Base-by-base conservation (phyloP, 2,888 invertebrate genomes). In the Caenorhabditis imperialis region DNA sequence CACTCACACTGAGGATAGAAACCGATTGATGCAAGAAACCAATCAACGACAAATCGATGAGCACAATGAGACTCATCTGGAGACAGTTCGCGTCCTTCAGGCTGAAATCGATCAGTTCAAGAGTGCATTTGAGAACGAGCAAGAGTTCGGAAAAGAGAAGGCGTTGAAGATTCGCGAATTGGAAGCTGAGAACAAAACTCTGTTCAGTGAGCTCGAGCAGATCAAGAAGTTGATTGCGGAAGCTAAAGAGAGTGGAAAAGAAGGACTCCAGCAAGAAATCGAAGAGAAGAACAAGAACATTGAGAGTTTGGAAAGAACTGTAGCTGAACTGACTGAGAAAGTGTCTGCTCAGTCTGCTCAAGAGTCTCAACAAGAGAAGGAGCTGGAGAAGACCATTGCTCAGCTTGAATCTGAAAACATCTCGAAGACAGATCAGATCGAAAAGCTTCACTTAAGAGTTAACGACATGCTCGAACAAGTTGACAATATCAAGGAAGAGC, bases 161-260 rank as follows among this genome's bases (percentile, higher is more conserved):
- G 18, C 48, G 1, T 4, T 33, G 20, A 85, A 85, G 47, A 58
- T 86, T 27, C 79, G 79, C 42, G 84, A 86, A 23, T 42, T 87
- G 18, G 86, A 88, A 62, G 84, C 84, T 45, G 79, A 85, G 51
- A 84, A 85, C 61, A 79, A 72, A 23, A 58, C 60, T 7, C 75
- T 87, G 18, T 54, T 77, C 23, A 82, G 81, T 22, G 71, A 82
- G n/a, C 53, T 84, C 6, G 82, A 83, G 23, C 60, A 61, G 30
- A 38, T 25, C 1, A 57, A 54, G 18, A 3, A 55, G 10, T 55
- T 25, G 3, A 47, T 22, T 37, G 45, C n/a, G 4, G 23, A 1
- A 0, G 33, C 47, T 8, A 22, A 42, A 12, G 3, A 35, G 8
- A 22, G 42, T 0, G 57, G 45, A 10, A 61, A 54, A 16, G 63